Evolutionary conservation across 2,797 vertebrate genomes (phyloP), one percentile per base, ranked within the genome.

Genomic region (Sebastes wilsoni): DNA sequence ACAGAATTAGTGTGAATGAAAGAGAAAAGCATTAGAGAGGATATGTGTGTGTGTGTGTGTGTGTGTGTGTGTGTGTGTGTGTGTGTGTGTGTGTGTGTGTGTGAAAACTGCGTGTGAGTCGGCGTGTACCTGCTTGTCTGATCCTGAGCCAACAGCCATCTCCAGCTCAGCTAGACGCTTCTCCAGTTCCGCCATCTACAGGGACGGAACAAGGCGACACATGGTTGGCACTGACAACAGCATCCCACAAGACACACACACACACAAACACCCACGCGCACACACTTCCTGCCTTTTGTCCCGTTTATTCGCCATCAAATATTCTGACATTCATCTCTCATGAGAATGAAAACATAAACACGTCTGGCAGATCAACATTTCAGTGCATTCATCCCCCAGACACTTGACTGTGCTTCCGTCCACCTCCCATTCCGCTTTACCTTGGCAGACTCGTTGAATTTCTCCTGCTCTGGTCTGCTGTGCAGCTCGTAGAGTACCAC

Each of bases 401-500:
- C 79, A 49, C 71, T 80, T 25, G 5, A 75, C 71, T 46, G 36
- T 10, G 27, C 54, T 22, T 58, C 38, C 68, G 71, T 73, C 69
- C 55, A 20, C 30, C 74, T 62, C 61, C 27, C 25, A 64, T 49
- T 62, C 81, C 42, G 38, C 71, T 66, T 88, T 91, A 98, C 98
- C 97, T 98, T 99, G 87, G 98, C 97, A 38, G 96, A 94, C 79
- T 97, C 97, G 4, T 96, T 96, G 93, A 99, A 99, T 88, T 95
- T 97, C 79, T 98, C 97, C 89, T 98, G 97, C 89, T 99, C 97
- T 1, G 98, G 98, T 78, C 97, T 94, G 90, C 97, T 97, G 94
- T 97, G 98, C 8, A 99, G 94, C 90, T 99, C 98, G 0, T 99
- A 99, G 8, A 98, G 97, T 46, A 99, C 96, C 3, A 96, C 93